These are phyloP conservation scores for Ferrisia virgata DNA, from an alignment of 2,888 invertebrate species.

Conservation along the genomic window DNA sequence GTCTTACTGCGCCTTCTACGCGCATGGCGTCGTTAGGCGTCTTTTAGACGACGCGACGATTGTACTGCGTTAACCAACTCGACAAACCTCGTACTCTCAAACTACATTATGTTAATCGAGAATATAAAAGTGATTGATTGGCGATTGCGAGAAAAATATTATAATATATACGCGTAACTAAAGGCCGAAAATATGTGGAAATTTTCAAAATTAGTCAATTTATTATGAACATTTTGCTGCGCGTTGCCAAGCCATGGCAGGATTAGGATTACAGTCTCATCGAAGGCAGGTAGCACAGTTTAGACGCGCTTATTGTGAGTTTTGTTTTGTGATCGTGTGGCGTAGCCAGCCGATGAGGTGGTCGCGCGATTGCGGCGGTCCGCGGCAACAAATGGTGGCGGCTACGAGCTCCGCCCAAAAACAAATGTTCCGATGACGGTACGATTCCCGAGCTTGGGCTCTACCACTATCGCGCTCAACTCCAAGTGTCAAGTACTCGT, in stretches of 20 bases:
- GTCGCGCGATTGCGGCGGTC: neutral
- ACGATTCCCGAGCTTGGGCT: constrained; percentile 28
- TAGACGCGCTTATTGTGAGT: constrained; percentile 17
- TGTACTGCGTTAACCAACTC: neutral
- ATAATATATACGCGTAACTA: no score
- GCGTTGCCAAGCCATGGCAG: no score
- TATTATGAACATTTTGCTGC: no score
- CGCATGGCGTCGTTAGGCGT: constrained; percentile 25
- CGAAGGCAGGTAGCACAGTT: neutral
- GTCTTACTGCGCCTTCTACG: constrained; percentile 47
- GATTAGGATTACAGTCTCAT: neutral
- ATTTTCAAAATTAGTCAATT: no score
- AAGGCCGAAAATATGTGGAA: no score
- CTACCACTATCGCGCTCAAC: constrained; percentile 13
- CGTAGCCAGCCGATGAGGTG: neutral
- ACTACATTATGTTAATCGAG: no score
- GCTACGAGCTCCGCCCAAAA: constrained; percentile 34
- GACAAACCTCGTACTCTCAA: no score
- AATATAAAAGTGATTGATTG: no score
- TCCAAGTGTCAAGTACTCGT: neutral
- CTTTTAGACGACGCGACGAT: constrained; percentile 28
- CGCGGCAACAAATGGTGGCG: neutral
- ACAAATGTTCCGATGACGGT: constrained; percentile 40
- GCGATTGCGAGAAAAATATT: no score
- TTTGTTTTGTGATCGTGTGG: constrained; percentile 19